Evolutionary conservation across 2,113 vertebrate species (phyloP).

Genomic region (pig (Sus scrofa)): T2T-Sscrofa CM000828.6:64346001-64346500

Average conservation of each 20-base stretch:
- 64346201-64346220: neutral
- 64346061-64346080: neutral
- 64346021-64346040: neutral
- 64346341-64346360: neutral
- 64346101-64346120: neutral
- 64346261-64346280: no score
- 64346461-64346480: no score
- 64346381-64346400: neutral
- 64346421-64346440: no score
- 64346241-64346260: neutral
- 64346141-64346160: no score
- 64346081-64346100: neutral
- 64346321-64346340: neutral
- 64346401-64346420: no score
- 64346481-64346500: no score
- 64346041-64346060: neutral
- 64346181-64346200: no score
- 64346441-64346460: no score
- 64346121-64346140: neutral
- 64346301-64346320: no score
- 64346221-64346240: neutral
- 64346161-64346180: no score
- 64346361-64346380: no score
- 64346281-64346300: neutral
- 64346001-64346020: accelerated